These are phyloP conservation scores for Andricus quercusramuli DNA, from an alignment of 2,888 invertebrate species.

Conservation along the genomic window DNA sequence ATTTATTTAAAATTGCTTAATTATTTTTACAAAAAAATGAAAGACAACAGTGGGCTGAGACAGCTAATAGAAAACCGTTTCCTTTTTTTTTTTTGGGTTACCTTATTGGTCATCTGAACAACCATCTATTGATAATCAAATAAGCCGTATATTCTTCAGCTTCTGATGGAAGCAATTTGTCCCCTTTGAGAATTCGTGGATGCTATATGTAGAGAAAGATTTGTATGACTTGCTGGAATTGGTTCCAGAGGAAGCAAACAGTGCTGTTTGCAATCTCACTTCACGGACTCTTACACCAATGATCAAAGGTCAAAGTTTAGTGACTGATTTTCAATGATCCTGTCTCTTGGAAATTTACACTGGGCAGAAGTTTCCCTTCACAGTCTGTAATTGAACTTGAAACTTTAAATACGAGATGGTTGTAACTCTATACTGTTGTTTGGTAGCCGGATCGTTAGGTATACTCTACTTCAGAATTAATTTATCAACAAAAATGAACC, in stretches of 20 bases:
- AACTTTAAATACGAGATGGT: not conserved
- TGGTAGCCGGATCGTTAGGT: not conserved
- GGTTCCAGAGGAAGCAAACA: not conserved
- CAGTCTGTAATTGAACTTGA: not conserved
- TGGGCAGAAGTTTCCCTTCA: not conserved
- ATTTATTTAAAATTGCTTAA: too few species aligned
- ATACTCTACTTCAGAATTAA: not conserved
- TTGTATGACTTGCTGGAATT: slow-evolving; percentile 2
- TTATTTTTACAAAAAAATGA: too few species aligned
- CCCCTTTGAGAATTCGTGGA: not conserved
- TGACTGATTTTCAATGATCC: not conserved
- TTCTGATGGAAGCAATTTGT: not conserved
- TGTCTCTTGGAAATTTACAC: not conserved
- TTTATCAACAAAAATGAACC: not conserved
- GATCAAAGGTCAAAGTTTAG: not conserved
- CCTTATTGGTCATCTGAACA: not conserved
- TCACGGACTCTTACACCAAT: not conserved
- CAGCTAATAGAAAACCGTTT: too few species aligned
- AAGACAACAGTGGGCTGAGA: too few species aligned
- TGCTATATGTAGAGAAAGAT: not conserved
- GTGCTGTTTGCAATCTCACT: not conserved
- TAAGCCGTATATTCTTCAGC: not conserved
- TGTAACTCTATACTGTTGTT: not conserved
- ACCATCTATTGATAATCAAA: not conserved
- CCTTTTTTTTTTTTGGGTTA: too few species aligned